A percentile compares a stretch with the other conserved stretches of the same genome.
phyloP scores from a whole-genome alignment of 2,797 vertebrate genomes.

The Coreius guichenoti region DNA sequence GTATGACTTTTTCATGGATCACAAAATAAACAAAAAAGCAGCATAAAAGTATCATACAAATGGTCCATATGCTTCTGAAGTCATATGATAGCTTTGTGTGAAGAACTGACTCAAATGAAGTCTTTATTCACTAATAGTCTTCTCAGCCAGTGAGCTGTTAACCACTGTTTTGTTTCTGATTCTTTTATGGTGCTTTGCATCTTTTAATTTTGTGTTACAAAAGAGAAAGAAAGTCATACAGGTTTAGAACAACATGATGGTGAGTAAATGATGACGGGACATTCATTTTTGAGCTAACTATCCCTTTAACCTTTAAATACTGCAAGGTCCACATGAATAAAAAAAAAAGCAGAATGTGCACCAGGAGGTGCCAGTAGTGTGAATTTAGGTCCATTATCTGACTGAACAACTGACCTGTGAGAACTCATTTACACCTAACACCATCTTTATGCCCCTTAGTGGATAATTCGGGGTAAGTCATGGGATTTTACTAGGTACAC shows the following conservation, averaged over 20 bases:
- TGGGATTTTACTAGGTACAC: not conserved
- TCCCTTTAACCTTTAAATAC: slow-evolving; percentile 27
- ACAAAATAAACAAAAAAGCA: not conserved
- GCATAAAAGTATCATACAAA: not conserved
- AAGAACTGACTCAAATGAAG: not conserved
- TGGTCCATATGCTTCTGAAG: not conserved
- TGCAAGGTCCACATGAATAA: slow-evolving; percentile 43
- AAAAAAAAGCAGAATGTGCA: slow-evolving; percentile 56
- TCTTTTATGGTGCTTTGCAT: not conserved
- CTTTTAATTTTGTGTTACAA: not conserved
- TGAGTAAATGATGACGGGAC: not conserved
- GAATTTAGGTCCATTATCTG: slow-evolving; percentile 60
- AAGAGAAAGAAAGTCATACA: not conserved
- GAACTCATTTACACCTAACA: slow-evolving; percentile 63
- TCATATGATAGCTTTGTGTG: not conserved
- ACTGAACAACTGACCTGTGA: slow-evolving; percentile 47
- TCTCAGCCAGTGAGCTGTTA: not conserved
- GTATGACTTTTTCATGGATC: not conserved
- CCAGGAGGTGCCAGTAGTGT: slow-evolving; percentile 48
- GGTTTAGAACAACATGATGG: not conserved
- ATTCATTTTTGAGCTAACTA: not conserved
- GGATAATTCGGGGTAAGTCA: slow-evolving; percentile 38
- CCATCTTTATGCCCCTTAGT: slow-evolving; percentile 59
- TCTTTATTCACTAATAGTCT: not conserved
- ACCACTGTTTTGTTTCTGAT: not conserved